Evolutionary conservation across 2,113 vertebrate species (phyloP), one percentile per base, ranked within the genome.

Genomic region (Polypterus senegalus): DNA sequence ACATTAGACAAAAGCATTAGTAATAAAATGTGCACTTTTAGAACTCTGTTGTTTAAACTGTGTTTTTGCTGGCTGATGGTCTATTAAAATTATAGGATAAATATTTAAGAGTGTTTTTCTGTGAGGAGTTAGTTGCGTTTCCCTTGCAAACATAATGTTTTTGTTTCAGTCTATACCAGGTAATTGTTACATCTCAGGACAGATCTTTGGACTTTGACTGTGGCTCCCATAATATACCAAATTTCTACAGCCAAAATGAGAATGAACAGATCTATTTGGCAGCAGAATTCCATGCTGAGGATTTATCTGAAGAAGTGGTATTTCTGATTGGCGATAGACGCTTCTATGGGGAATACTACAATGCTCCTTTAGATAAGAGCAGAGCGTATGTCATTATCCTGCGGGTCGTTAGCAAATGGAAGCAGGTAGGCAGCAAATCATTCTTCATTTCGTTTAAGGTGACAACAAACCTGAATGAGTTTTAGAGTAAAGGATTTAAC

Each of bases 161-260:
- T 70, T 72, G 54, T 69, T 81, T 11, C 73, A 98, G 95, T 74
- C 72, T 87, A n/a, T 97, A 94, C 76, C 92, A 98, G 76, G 88
- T 96, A 67, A 82, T 93, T 61, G 93, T 96, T 62, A 71, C 93
- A 69, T 90, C 90, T 9, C 57, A 88, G 47, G 77, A 76, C 49
- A 77, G 76, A 5, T 73, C 82, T 44, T 76, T 79, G 71, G 77
- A 79, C 49, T 97, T 97, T 70, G 70, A 82, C 65, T 98, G 94
- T 72, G 80, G 83, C 47, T 88, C 82, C 44, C 78, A 84, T 66
- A 66, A 65, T 46, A 62, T 64, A 54, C 48, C 72, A 43, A 72
- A 74, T 53, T 81, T 83, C 68, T 84, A 85, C 44, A 74, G 61
- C 72, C 81, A 77, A 61, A 51, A 56, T 49, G 74, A 74, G n/a